A percentile compares a stretch with the other conserved stretches of the same genome.
These are phyloP conservation scores for Euzophera pinguis DNA, from an alignment of 2,888 invertebrate species.

Conservation along the genomic window DNA sequence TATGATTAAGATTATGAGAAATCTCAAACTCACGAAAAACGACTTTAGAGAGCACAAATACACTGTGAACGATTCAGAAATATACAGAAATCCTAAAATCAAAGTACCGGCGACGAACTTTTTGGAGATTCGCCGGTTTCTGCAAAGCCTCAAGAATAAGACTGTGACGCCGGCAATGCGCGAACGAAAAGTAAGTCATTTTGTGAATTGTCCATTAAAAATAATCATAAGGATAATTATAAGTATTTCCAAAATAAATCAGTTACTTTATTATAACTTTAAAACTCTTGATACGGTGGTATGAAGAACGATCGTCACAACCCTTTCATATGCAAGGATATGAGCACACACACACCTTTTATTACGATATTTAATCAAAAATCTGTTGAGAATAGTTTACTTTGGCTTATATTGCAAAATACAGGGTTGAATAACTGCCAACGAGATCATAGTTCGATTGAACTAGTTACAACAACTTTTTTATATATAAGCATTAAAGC, in stretches of 20 bases:
- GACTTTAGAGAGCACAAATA: conserved; percentile 54
- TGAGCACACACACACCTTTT: too few relatives aligned
- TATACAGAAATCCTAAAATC: conserved; percentile 40
- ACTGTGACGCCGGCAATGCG: background rate
- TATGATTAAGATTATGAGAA: conserved; percentile 56
- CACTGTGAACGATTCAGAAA: conserved; percentile 52
- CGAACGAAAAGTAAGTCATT: conserved; percentile 2
- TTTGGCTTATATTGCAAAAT: too few relatives aligned
- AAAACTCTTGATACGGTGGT: too few relatives aligned
- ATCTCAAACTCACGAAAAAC: conserved; percentile 55
- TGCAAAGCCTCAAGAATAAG: conserved; percentile 45
- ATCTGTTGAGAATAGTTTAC: too few relatives aligned
- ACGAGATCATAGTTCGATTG: background rate
- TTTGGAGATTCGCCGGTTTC: conserved; percentile 51
- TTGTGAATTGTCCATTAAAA: too few relatives aligned
- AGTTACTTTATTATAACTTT: too few relatives aligned
- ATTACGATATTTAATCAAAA: too few relatives aligned
- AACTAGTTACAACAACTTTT: background rate
- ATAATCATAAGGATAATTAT: too few relatives aligned
- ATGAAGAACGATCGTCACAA: too few relatives aligned
- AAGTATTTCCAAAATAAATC: too few relatives aligned
- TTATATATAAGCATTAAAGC: background rate
- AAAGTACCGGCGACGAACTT: conserved; percentile 63
- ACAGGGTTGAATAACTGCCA: background rate
- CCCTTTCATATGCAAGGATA: too few relatives aligned